Evolutionary conservation across 2,888 invertebrate genomes (phyloP).

Genomic region (Galeruca laticollis): DNA sequence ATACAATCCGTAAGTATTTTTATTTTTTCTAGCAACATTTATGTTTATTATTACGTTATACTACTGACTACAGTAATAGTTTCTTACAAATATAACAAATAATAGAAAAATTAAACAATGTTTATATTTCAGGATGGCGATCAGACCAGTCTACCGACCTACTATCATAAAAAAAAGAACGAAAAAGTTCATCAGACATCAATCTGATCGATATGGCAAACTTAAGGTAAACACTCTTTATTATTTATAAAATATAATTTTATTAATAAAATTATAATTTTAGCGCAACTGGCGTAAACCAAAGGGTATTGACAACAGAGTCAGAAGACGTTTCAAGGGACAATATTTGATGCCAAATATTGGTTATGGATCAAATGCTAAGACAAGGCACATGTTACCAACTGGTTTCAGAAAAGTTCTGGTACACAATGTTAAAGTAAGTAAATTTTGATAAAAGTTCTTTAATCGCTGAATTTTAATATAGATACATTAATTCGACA

Average conservation of each 20-base stretch:
- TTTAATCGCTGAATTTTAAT: too few relatives aligned
- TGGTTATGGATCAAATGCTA: slow-evolving; percentile 97
- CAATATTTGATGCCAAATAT: slow-evolving; percentile 99
- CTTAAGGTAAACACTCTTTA: slow-evolving; percentile 77
- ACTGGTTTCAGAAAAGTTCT: slow-evolving; percentile 98
- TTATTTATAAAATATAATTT: not conserved
- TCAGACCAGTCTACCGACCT: slow-evolving; percentile 89
- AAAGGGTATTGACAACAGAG: slow-evolving; percentile 99
- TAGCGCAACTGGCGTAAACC: slow-evolving; percentile 99
- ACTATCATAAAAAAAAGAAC: slow-evolving; percentile 97
- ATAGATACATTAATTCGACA: too few relatives aligned
- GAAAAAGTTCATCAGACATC: slow-evolving; percentile 98
- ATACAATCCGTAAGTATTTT: slow-evolving; percentile 32
- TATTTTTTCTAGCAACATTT: not conserved
- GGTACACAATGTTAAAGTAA: slow-evolving; percentile 86
- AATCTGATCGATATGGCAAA: slow-evolving; percentile 97
- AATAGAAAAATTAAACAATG: not conserved
- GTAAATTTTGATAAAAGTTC: too few relatives aligned
- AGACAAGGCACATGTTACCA: slow-evolving; percentile 96
- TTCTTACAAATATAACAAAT: not conserved
- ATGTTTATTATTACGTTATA: not conserved
- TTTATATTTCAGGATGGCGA: slow-evolving; percentile 78
- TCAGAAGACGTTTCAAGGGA: slow-evolving; percentile 98
- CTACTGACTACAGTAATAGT: not conserved
- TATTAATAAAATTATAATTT: slow-evolving; percentile 46